Base-by-base conservation (phyloP, 2,113 vertebrate species). In the Saguinus midas region DNA sequence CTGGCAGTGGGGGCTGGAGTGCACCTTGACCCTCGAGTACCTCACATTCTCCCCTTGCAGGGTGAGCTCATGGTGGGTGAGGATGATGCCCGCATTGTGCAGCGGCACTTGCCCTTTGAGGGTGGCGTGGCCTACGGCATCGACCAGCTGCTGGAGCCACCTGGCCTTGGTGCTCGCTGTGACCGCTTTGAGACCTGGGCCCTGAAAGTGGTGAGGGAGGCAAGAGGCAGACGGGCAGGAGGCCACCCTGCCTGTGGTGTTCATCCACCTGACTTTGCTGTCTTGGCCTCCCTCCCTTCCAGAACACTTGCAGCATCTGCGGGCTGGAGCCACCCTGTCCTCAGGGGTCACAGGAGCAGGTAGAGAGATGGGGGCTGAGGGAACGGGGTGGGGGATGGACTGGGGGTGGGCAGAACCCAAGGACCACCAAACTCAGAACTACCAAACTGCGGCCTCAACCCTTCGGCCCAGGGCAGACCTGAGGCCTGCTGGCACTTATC, bases 41-140 rank as follows among this genome's bases (percentile, higher is more conserved):
- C 1, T 40, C 21, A 35, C 2, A 1, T 37, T 61, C 16, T 91
- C n/a, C 6, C 76, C 40, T 90, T 93, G 55, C 80, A 99, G 99
- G 99, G 99, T 0, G 98, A 98, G 32, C 98, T 99, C 58, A 13
- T 99, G 50, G 97, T 99, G 61, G 99, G 99, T 70, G 98, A 98
- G 0, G 98, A 98, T 0, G 99, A 98, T 0, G 99, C 99, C 84
- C 98, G 20, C 89, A 96, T 99, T 6, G 98, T 99, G 95, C 99
- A 99, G 83, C 98, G 99, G 55, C 97, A 98, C 98, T 96, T 99
- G 98, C 87, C 93, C 78, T 99, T 99, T 97, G 88, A 96, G 12
- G 99, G 98, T 20, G 99, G 99, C 57, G 35, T 99, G 73, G 99
- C 99, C 27, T 98, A 99, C 17, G 99, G 99, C 94, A 99, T 99